These are phyloP conservation scores for Melinopterus prodromus DNA, from an alignment of 2,888 invertebrate genomes.

Conservation along the genomic window DNA sequence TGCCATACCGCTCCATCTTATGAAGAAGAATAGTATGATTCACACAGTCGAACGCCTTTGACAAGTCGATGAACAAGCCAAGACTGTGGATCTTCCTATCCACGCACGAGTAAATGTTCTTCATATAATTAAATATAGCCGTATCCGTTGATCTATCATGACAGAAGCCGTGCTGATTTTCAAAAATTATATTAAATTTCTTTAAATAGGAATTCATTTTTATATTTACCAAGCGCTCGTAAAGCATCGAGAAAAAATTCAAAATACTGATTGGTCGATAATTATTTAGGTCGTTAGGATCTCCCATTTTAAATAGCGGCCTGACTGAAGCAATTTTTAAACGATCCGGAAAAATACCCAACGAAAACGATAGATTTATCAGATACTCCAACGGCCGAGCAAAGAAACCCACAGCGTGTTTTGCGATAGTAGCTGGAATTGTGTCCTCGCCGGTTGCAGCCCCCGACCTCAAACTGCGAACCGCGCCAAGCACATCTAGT, in stretches of 20 bases:
- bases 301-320: too few species aligned
- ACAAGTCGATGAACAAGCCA: neutral
- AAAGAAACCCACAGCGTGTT: too few species aligned
- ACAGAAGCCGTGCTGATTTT: neutral
- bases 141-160: neutral
- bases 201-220: neutral
- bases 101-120: neutral
- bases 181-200: neutral
- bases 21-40: neutral
- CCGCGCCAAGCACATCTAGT: neutral
- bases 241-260: neutral
- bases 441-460: too few species aligned
- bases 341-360: too few species aligned
- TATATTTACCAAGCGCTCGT: neutral
- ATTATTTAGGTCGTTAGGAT: neutral
- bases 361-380: too few species aligned
- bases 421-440: too few species aligned
- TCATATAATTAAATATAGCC: neutral
- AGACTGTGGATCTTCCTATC: neutral
- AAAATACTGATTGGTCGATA: neutral
- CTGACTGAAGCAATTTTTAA: too few species aligned
- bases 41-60: neutral
- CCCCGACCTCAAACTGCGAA: too few species aligned
- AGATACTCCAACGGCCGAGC: too few species aligned
- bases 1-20: neutral